Evolutionary conservation across 2,113 vertebrate genomes (phyloP), one percentile per base, ranked within the genome.

Genomic region (Saguinus imperator): DNA sequence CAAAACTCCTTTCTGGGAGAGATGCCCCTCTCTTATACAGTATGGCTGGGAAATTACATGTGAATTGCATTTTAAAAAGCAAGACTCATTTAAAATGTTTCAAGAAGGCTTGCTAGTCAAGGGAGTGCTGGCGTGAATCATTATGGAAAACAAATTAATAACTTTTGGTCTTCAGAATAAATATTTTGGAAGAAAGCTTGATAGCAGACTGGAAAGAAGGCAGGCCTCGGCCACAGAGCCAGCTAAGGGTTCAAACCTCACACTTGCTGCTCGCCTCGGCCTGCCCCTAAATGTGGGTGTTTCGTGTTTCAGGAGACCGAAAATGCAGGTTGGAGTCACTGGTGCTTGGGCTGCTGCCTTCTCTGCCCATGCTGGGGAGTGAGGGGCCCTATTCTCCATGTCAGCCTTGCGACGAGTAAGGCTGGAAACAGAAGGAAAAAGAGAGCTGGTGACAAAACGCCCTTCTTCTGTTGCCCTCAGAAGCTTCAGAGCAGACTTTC

Each of bases 161-260:
- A 79, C 45, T 43, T 45, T 68, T 11, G 27, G 4, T 81, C 88
- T 96, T 91, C 61, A 84, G 94, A 81, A 82, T 64, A 83, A 83
- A n/a, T 86, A 18, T 73, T 58, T 82, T 48, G n/a, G 55, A 50
- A 77, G 89, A 73, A 76, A 57, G 23, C 8, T 6, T 7, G 43
- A 29, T 43, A 52, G 40, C 87, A 40, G 80, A n/a, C 40, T 25
- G 29, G 86, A 68, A 92, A 89, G 85, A 81, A 40, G 27, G 64
- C n/a, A 20, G 52, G 14, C 57, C 70, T 32, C 40, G 8, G 55
- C 23, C 21, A 40, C 14, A 72, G 48, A 37, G 18, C 18, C 52
- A 40, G 43, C 27, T 20, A 23, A 23, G 52, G 37, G 50, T 32
- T 92, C 64, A 25, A 6, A 6, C 25, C 57, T 86, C 25, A 82